phyloP scores from a whole-genome alignment of 2,888 invertebrate genomes.

The Eupeodes luniger region DNA sequence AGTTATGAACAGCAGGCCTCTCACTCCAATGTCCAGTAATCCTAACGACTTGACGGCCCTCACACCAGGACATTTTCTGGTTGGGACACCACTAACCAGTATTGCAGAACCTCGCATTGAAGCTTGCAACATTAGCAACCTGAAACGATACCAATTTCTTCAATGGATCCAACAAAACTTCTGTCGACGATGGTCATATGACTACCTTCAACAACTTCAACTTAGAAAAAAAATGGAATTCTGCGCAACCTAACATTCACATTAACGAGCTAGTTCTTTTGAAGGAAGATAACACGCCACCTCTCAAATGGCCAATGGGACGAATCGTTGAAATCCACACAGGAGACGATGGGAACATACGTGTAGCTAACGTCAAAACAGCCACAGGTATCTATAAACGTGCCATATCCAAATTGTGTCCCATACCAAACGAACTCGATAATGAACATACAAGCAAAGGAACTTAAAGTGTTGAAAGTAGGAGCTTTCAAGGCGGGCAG shows the following conservation, averaged over 20 bases:
- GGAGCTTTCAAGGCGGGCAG: conserved; percentile 44
- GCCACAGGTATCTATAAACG: conserved; percentile 14
- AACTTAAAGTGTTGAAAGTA: neutral
- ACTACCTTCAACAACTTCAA: conserved; percentile 49
- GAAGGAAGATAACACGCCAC: conserved; percentile 36
- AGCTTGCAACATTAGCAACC: neutral
- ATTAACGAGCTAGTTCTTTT: conserved; percentile 33
- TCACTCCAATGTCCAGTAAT: too few relatives aligned
- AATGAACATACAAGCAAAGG: neutral
- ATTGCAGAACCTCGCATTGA: too few relatives aligned
- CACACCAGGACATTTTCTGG: too few relatives aligned
- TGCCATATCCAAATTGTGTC: conserved; percentile 8
- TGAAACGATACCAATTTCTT: conserved; percentile 23
- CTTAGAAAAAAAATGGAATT: conserved; percentile 26
- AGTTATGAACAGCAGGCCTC: too few relatives aligned
- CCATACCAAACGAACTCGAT: neutral
- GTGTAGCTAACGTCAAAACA: conserved; percentile 2
- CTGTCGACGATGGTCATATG: conserved; percentile 31
- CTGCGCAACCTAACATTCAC: conserved; percentile 7
- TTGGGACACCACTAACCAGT: too few relatives aligned
- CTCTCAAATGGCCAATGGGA: conserved; percentile 7
- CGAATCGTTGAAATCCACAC: too few relatives aligned
- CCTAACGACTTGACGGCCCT: too few relatives aligned
- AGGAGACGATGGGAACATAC: too few relatives aligned
- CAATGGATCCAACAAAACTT: conserved; percentile 39